Percentiles rank a stretch among this genome's conserved stretches.
Evolutionary conservation across 1,140 invertebrate species (phyloP).

Genomic region (Drosophila prosaltans): DNA sequence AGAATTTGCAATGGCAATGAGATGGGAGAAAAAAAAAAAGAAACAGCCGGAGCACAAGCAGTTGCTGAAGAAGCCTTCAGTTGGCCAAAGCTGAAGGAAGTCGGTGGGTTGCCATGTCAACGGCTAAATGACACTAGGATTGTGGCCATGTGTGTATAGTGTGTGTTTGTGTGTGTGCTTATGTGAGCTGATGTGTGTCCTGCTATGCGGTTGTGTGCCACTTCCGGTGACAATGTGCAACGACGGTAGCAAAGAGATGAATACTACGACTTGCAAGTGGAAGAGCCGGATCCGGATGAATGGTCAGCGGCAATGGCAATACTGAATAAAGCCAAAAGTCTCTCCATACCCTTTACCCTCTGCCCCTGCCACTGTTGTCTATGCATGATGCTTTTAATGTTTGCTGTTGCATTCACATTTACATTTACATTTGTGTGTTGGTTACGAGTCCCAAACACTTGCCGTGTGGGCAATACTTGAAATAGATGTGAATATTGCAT

Average conservation of each 20-base stretch:
- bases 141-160: conserved; percentile 18
- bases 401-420: conserved; percentile 21
- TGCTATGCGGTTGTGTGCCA: conserved; percentile 56
- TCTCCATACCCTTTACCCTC: neutral
- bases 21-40: conserved; percentile 28
- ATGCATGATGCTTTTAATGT: conserved; percentile 24
- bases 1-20: conserved; percentile 55
- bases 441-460: conserved; percentile 61
- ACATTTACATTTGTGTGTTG: conserved; percentile 36
- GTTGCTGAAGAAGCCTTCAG: conserved; percentile 25
- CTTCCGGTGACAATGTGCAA: conserved; percentile 78
- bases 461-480: conserved; percentile 64
- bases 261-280: conserved; percentile 58
- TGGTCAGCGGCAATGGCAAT: conserved; percentile 57
- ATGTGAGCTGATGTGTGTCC: conserved; percentile 24
- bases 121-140: conserved; percentile 57
- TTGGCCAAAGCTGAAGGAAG: conserved; percentile 57
- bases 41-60: conserved; percentile 20
- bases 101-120: conserved; percentile 69
- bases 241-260: conserved; percentile 62
- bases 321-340: conserved; percentile 55
- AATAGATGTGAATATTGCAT: conserved; percentile 72
- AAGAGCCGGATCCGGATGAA: conserved; percentile 69
- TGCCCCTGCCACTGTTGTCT: conserved; percentile 1
- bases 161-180: conserved; percentile 10